These are phyloP conservation scores for Heliconius charithonia DNA, from an alignment of 2,888 invertebrate species.

Conservation along the genomic window DNA sequence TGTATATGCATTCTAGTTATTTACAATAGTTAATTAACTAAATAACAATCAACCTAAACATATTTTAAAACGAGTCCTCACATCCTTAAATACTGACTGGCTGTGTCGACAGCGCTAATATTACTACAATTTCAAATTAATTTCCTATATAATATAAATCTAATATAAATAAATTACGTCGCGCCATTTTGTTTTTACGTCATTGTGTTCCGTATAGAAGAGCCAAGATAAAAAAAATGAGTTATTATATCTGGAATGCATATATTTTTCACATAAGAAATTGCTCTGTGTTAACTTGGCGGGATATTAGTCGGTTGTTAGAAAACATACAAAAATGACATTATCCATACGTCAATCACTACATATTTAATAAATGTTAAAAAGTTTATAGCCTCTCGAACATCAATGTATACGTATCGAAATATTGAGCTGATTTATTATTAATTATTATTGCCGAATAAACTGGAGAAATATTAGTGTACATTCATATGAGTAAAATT, in stretches of 20 bases:
- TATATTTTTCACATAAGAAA: constrained; percentile 59
- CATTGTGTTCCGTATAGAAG: constrained; percentile 27
- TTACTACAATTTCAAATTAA: constrained; percentile 40
- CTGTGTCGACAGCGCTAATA: constrained; percentile 60
- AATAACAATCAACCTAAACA: constrained; percentile 81
- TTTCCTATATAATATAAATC: constrained; percentile 51
- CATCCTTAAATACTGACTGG: constrained; percentile 80
- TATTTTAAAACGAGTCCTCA: constrained; percentile 63
- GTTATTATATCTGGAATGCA: constrained; percentile 71
- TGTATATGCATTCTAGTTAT: constrained; percentile 81
- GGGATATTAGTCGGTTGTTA: constrained; percentile 23
- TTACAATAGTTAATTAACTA: constrained; percentile 83
- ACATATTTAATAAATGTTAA: constrained; percentile 32
- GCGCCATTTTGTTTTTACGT: constrained; percentile 47
- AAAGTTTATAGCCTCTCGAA: constrained; percentile 38
- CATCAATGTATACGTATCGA: constrained; percentile 37
- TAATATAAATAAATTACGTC: constrained; percentile 56
- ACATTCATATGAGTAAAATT: constrained; percentile 12
- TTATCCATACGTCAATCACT: constrained; percentile 36
- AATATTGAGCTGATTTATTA: constrained; percentile 43
- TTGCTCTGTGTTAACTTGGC: constrained; percentile 36
- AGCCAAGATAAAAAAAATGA: constrained; percentile 46
- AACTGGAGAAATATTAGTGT: constrained; percentile 16
- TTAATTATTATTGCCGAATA: constrained; percentile 39
- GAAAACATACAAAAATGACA: constrained; percentile 39